Base-by-base conservation (phyloP, 2,797 vertebrate species). In the Orestias chungarensis region DNA sequence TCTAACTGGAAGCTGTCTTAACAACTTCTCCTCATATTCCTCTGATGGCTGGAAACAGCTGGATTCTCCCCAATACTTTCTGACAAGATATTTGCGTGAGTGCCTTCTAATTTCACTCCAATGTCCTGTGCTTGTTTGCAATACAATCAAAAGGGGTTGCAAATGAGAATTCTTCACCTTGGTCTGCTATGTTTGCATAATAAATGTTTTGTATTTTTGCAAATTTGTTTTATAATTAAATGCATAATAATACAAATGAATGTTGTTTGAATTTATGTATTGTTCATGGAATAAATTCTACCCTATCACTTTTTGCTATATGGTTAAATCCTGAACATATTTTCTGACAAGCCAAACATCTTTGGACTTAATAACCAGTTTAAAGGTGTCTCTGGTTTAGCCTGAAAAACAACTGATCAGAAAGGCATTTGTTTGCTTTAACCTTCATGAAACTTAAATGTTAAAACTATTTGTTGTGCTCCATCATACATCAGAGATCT, bases 21-120 rank as follows among this genome's bases (percentile, higher is more conserved):
- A 73, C 75, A 78, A 74, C 54, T 43, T 14, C 64, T 59, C 68
- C 49, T 81, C 70, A 68, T 69, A 70, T 80, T 38, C 62, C 55
- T 77, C 59, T 79, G 73, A 86, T 6, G 74, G 42, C 76, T 73
- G 67, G 66, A 86, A 82, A 75, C 81, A 84, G 82, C 75, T 82
- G 74, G 81, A 88, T 79, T 71, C 79, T 75, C 49, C 68, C 43
- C 80, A 82, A 85, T 78, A 79, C 52, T 66, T 80, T 71, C 78
- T 33, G 61, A 54, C 8, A 9, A 76, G 75, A 76, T 55, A 1
- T 69, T 59, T 74, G 64, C 70, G 64, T 55, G 35, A 66, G 76
- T 55, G 38, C 9, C 65, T 59, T 27, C 82, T 74, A 64, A 49
- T 33, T 52, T 75, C 76, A 25, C 25, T 68, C 68, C 70, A 50